Evolutionary conservation across 2,113 vertebrate genomes (phyloP).

Genomic region (Ariopsis seemanni): DNA sequence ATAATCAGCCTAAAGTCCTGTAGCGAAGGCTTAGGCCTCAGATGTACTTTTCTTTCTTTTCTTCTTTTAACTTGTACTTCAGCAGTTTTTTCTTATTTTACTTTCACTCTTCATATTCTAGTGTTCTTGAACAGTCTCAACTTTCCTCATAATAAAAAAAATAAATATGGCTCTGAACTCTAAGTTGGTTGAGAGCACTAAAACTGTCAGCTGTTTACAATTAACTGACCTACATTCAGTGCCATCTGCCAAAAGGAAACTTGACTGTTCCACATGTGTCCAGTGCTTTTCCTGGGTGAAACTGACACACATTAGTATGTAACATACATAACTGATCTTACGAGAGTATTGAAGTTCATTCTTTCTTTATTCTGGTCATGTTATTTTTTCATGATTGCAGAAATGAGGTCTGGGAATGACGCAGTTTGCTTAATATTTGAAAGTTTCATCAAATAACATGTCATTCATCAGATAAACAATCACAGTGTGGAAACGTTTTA

Average conservation of each 20-base stretch:
- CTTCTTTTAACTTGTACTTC: background rate
- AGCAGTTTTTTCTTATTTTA: background rate
- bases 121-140: background rate
- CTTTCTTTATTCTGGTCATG: background rate
- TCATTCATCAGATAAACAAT: background rate
- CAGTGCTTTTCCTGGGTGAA: constrained; percentile 6
- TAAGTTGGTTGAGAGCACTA: background rate
- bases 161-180: background rate
- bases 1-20: background rate
- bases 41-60: background rate
- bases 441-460: background rate
- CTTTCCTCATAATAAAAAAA: background rate
- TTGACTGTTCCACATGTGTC: constrained; percentile 54
- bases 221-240: constrained; percentile 38
- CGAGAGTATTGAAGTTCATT: background rate
- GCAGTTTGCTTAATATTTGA: background rate
- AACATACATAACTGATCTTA: constrained; percentile 9
- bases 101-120: background rate
- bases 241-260: constrained; percentile 26
- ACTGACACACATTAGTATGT: constrained; percentile 12
- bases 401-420: background rate
- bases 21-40: background rate
- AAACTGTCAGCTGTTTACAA: constrained; percentile 8
- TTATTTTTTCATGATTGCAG: background rate
- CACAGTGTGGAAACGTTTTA: background rate